Evolutionary conservation across 2,797 vertebrate species (phyloP).

Genomic region (Leptoclinus maculatus): DNA sequence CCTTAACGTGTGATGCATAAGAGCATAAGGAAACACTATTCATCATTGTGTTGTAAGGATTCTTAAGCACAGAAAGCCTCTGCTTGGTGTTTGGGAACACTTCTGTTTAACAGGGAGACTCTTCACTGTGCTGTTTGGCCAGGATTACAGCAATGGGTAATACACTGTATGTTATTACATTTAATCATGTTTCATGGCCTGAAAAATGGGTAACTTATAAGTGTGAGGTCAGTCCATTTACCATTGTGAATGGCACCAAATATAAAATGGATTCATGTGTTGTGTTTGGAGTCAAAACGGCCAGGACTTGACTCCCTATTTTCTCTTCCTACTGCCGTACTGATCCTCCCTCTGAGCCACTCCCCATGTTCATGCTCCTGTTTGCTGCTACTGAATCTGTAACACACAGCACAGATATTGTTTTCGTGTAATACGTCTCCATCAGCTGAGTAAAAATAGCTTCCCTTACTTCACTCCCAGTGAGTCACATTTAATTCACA

Average conservation of each 20-base stretch:
- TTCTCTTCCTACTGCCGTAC: conserved; percentile 1
- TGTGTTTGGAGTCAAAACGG: conserved; percentile 22
- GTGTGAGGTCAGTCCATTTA: neutral
- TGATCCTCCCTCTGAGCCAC: conserved; percentile 19
- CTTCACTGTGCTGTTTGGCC: neutral
- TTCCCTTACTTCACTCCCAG: conserved; percentile 34
- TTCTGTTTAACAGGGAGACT: neutral
- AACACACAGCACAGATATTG: conserved; percentile 20
- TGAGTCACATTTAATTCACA: conserved; percentile 66
- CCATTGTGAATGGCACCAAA: conserved; percentile 2
- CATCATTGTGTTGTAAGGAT: conserved; percentile 13
- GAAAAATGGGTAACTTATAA: conserved; percentile 4
- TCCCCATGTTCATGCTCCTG: conserved; percentile 29
- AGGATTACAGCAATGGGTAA: conserved; percentile 9
- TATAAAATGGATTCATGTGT: neutral
- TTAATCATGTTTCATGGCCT: conserved; percentile 9
- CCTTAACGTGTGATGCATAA: conserved; percentile 16
- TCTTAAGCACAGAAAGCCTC: conserved; percentile 11
- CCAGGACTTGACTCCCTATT: neutral
- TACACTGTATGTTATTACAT: neutral
- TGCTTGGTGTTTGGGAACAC: neutral
- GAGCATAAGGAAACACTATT: neutral
- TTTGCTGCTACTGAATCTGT: conserved; percentile 27
- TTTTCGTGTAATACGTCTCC: conserved; percentile 50
- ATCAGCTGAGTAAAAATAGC: conserved; percentile 62